phyloP scores from a whole-genome alignment of 2,113 vertebrate genomes.

The Phycodurus eques region DNA sequence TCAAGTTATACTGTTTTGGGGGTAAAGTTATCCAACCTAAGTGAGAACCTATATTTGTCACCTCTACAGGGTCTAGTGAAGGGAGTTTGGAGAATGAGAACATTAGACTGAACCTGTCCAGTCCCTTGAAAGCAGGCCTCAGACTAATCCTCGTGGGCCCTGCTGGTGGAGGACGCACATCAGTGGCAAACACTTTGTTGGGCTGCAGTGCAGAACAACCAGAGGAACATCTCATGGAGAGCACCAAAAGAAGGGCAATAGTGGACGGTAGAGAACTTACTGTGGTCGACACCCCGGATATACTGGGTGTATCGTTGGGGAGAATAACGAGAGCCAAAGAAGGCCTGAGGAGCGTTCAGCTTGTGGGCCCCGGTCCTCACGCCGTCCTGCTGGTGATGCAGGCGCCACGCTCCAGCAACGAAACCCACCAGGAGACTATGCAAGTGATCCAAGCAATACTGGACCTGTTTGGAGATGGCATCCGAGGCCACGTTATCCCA shows the following conservation, averaged over 20 bases:
- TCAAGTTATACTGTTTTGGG: too few species aligned
- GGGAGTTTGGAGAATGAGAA: background rate
- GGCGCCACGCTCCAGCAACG: slow-evolving; percentile 21
- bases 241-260: slow-evolving; percentile 31
- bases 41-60: background rate
- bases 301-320: slow-evolving; percentile 45
- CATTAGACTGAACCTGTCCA: background rate
- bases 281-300: slow-evolving; percentile 62
- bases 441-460: slow-evolving; percentile 20
- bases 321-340: slow-evolving; percentile 41
- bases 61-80: slow-evolving; percentile 26
- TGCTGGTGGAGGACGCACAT: slow-evolving; percentile 36
- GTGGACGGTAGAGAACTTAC: slow-evolving; percentile 44
- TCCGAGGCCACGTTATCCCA: slow-evolving; percentile 36
- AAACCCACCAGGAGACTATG: slow-evolving; percentile 5
- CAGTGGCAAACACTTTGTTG: slow-evolving; percentile 47
- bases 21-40: background rate
- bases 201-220: slow-evolving; percentile 5
- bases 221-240: slow-evolving; percentile 14
- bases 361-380: slow-evolving; percentile 60
- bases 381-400: slow-evolving; percentile 57
- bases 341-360: slow-evolving; percentile 62
- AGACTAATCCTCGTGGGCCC: slow-evolving; percentile 62
- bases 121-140: slow-evolving; percentile 27
- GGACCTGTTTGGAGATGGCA: slow-evolving; percentile 52